Evolutionary conservation across 2,797 vertebrate genomes (phyloP).

Genomic region (Amphiprion clarkii): DNA sequence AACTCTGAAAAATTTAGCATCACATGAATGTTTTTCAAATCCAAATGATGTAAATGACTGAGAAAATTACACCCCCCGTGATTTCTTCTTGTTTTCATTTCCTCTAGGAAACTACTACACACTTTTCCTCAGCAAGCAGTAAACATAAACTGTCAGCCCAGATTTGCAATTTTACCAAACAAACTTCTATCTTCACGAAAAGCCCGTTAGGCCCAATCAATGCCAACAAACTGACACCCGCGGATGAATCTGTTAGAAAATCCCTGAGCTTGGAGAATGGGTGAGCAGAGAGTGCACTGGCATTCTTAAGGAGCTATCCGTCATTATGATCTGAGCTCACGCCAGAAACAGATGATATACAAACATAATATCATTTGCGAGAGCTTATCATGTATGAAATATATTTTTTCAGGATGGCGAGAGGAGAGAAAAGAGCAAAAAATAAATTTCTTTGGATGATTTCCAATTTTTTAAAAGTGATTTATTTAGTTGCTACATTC

Average conservation of each 20-base stretch:
- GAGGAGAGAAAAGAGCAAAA: constrained; percentile 45
- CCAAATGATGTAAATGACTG: constrained; percentile 47
- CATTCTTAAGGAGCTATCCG: constrained; percentile 72
- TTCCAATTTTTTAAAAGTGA: constrained; percentile 38
- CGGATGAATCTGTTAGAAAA: constrained; percentile 76
- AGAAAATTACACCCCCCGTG: constrained; percentile 47
- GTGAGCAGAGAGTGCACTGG: constrained; percentile 53
- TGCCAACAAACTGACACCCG: constrained; percentile 74
- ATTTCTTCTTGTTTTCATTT: constrained; percentile 60
- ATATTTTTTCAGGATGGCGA: constrained; percentile 57
- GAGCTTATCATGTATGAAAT: constrained; percentile 73
- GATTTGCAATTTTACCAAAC: constrained; percentile 72
- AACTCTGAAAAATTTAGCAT: constrained; percentile 4
- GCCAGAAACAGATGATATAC: constrained; percentile 74
- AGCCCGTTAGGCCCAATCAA: constrained; percentile 72
- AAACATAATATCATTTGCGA: constrained; percentile 78
- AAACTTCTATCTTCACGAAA: constrained; percentile 63
- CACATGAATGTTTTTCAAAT: constrained; percentile 31
- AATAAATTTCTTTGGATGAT: constrained; percentile 43
- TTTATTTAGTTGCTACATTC: constrained; percentile 43
- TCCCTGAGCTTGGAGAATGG: constrained; percentile 64
- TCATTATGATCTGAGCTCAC: constrained; percentile 76
- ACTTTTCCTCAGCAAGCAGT: constrained; percentile 53
- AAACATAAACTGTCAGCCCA: constrained; percentile 63
- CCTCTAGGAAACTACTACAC: constrained; percentile 37